These are phyloP conservation scores for Rhamphomyia laevipes DNA, from an alignment of 2,888 invertebrate species.

Conservation along the genomic window DNA sequence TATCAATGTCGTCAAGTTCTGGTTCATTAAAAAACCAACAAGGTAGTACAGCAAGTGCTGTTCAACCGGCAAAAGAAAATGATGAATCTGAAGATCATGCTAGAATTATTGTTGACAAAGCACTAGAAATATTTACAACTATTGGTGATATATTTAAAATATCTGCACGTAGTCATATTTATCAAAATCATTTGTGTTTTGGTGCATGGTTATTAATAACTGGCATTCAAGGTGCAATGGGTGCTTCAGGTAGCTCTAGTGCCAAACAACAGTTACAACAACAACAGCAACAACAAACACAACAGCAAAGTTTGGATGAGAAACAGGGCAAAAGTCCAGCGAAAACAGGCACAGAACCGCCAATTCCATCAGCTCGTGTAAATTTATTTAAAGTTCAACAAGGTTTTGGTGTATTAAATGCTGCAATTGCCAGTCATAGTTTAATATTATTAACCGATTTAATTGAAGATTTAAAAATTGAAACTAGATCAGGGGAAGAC, in stretches of 20 bases:
- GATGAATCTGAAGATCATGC: conserved; percentile 76
- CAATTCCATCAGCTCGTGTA: conserved; percentile 44
- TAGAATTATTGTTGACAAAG: conserved; percentile 74
- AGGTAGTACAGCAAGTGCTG: conserved; percentile 17
- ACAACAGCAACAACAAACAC: conserved; percentile 45
- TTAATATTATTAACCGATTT: conserved; percentile 48
- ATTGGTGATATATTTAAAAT: conserved; percentile 69
- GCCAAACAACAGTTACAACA: conserved; percentile 33
- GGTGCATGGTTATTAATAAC: conserved; percentile 80
- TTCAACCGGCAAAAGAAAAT: conserved; percentile 35
- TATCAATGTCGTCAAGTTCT: conserved; percentile 45
- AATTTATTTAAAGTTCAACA: conserved; percentile 65
- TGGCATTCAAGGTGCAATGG: conserved; percentile 73
- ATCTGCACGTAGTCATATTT: conserved; percentile 74
- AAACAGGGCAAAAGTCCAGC: conserved; percentile 30
- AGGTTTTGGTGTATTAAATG: conserved; percentile 79
- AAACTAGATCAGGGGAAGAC: conserved; percentile 28
- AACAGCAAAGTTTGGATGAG: conserved; percentile 26
- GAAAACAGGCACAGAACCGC: conserved; percentile 41
- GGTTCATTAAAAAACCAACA: conserved; percentile 43
- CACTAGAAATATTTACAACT: conserved; percentile 71
- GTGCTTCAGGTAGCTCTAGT: conserved; percentile 50
- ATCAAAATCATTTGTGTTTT: conserved; percentile 81
- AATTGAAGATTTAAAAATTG: conserved; percentile 36
- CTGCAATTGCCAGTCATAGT: conserved; percentile 76